phyloP scores from a whole-genome alignment of 2,113 vertebrate species.

The Origma solitaria region DNA sequence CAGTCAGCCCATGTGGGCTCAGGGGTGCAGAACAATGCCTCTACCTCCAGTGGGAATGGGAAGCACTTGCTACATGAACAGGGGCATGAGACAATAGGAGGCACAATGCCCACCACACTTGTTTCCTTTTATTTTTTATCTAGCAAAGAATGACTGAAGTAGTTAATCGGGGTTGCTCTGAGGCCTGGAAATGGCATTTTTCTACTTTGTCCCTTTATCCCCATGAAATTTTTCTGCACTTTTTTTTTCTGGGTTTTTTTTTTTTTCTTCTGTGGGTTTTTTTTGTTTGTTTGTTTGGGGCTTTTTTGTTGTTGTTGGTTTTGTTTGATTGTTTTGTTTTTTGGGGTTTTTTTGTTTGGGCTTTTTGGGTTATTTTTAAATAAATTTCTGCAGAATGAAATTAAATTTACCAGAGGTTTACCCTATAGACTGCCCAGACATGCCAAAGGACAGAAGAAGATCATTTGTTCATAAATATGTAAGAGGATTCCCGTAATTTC shows the following conservation, averaged over 20 bases:
- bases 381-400: background rate
- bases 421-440: background rate
- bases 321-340: no score
- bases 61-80: background rate
- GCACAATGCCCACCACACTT: background rate
- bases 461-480: background rate
- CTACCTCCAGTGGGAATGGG: background rate
- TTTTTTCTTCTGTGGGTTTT: no score
- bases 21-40: background rate
- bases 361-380: no score
- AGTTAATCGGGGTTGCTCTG: background rate
- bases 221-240: background rate
- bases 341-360: background rate
- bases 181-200: background rate
- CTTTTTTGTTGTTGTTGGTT: no score
- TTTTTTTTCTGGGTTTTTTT: background rate
- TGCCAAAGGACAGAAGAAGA: background rate
- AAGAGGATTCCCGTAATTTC: background rate
- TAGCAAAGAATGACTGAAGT: background rate
- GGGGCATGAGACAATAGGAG: background rate
- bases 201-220: background rate
- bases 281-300: no score
- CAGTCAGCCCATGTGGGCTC: background rate
- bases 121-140: background rate
- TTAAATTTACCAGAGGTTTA: background rate